Base-by-base conservation (phyloP, 2,888 invertebrate species). In the Tupiocoris notatus region DNA sequence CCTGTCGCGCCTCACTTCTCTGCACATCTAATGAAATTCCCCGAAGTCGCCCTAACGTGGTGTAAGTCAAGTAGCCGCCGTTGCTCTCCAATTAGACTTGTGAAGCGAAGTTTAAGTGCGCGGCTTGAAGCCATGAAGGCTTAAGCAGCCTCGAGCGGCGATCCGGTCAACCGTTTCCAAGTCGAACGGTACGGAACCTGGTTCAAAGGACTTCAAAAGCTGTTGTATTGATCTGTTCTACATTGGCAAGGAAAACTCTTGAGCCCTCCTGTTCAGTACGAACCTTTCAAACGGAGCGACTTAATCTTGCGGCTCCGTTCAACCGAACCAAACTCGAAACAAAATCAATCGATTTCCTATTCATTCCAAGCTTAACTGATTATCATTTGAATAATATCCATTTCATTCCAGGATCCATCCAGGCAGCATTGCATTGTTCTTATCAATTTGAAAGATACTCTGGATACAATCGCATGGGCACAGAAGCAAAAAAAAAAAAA, bases 41-140 rank as follows among this genome's bases (percentile, higher is more conserved):
- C 22, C 57, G 67, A 56, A 67, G 57, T 67, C 57, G 57, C 67
- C 56, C 23, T 22, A 2, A n/a, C 64, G 56, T 21, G 22, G 56
- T n/a, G 57, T 67, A 67, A 67, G 67, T 67, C 67, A 56, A 67
- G 67, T 22, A 16, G 57, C 67, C 39, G n/a, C n/a, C n/a, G n/a
- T 57, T 56, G 56, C 67, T 54, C 66, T 39, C 66, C 66, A 67
- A 67, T 67, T 67, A 67, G 67, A 67, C 67, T 67, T 67, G 21
- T 18, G 56, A 56, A 67, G 56, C 22, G 22, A 57, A 67, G 22
- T 67, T 20, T 22, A 1, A n/a, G 65, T 2, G 23, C 39, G 6
- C 12, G 39, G 39, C 39, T 39, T 39, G n/a, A 39, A 39, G 39
- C 39, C 39, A 7, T 39, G 12, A 39, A 12, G 39, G 39, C 39